phyloP scores from a whole-genome alignment of 2,113 vertebrate genomes.

The Gorsachius goisagi region DNA sequence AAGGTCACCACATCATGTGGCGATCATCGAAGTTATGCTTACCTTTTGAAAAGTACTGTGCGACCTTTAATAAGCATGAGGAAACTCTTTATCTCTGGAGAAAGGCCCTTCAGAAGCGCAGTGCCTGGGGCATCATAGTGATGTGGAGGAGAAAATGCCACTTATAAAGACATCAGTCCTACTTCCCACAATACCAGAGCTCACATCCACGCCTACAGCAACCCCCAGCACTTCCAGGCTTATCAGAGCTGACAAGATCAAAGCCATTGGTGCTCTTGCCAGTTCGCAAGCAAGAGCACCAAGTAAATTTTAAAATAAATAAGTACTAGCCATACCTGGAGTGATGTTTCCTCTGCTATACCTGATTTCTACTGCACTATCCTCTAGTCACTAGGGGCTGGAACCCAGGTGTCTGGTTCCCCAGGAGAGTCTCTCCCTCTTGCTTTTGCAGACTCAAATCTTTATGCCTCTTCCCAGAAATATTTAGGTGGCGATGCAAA shows the following conservation, averaged over 20 bases:
- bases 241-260: not conserved
- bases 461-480: not conserved
- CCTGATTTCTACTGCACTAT: not conserved
- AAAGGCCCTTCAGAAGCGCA: not conserved
- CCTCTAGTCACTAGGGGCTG: not conserved
- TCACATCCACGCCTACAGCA: not conserved
- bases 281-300: not conserved
- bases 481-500: rapidly evolving
- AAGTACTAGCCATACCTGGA: not conserved
- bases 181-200: not conserved
- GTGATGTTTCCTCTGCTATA: not conserved
- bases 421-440: not conserved
- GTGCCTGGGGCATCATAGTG: not conserved
- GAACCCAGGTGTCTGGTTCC: not conserved
- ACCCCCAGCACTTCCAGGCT: not conserved
- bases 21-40: conserved; percentile 15
- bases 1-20: not conserved
- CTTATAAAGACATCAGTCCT: conserved; percentile 2
- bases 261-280: not conserved
- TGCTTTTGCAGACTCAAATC: not conserved
- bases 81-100: not conserved
- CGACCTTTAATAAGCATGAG: not conserved
- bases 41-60: conserved; percentile 10
- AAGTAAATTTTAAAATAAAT: not conserved
- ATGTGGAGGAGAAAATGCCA: not conserved